Evolutionary conservation across 2,797 vertebrate species (phyloP).

Genomic region (Poeciliopsis gracilis): DNA sequence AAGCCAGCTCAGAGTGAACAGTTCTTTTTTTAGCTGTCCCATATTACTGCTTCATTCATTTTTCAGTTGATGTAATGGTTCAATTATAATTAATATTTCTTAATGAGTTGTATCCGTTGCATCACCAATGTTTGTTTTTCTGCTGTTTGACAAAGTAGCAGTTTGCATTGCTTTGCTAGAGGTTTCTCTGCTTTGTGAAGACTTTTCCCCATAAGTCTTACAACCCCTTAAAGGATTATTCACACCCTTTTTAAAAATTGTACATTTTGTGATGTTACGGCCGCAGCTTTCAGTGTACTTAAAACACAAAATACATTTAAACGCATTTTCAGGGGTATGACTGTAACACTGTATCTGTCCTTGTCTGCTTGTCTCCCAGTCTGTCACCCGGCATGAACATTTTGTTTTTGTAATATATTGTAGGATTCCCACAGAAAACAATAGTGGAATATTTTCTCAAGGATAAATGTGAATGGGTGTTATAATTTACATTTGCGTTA

Average conservation of each 20-base stretch:
- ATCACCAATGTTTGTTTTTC: not conserved
- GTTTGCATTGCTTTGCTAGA: not conserved
- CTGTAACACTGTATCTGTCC: not conserved
- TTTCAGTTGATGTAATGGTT: not conserved
- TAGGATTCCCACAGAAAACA: not conserved
- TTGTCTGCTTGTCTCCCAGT: not conserved
- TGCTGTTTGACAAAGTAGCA: not conserved
- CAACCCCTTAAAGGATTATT: not conserved
- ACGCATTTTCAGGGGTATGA: not conserved
- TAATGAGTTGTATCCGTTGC: not conserved
- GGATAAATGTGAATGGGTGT: constrained; percentile 11
- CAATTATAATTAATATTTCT: not conserved
- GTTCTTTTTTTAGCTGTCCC: constrained; percentile 7
- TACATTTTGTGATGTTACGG: not conserved
- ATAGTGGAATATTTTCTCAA: not conserved
- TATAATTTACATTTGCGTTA: constrained; percentile 28
- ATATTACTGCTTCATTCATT: not conserved
- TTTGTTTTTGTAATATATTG: not conserved
- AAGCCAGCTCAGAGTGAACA: constrained; percentile 1
- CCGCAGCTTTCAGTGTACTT: not conserved
- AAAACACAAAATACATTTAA: not conserved
- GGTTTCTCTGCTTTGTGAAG: not conserved
- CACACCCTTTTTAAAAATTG: not conserved
- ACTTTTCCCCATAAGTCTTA: not conserved
- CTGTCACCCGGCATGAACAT: not conserved